Evolutionary conservation across 2,888 invertebrate species (phyloP), one percentile per base, ranked within the genome.

Genomic region (Habroteleia sp.): DNA sequence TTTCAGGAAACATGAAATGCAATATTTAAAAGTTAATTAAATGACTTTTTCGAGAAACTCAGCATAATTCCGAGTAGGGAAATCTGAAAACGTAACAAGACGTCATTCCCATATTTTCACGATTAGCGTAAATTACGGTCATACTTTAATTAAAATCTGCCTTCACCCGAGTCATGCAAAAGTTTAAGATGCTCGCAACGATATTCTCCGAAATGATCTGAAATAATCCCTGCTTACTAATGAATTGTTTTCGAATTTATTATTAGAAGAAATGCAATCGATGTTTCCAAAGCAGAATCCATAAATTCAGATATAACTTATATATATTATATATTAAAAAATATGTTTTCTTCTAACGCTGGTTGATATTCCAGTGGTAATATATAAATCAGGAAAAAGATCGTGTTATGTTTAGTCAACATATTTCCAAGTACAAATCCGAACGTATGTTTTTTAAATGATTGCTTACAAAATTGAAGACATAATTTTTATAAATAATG

Each of bases 91-190:
- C 60, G 62, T 71, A 62, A 58, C 58, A 63, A 69, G 63, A 35
- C 48, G 54, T 58, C 27, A 46, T 39, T 48, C 52, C 39, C 63
- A 33, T 35, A 48, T 52, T 65, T 76, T 58, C 62, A 60, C 68
- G 76, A 77, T 77, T 76, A 74, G 48, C 74, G 74, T 77, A 79
- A 77, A 72, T 77, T 77, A 77, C 52, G 50, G 42, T 52, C 60
- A 50, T 35, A 60, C 74, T 77, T 79, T 77, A 78, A 78, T 79
- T 78, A 77, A 77, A 76, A 63, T 56, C 46, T 48, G 41, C 29
- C 35, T 54, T 42, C 37, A 14, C 17, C 8, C 17, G 27, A 13
- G 10, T 3, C 6, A 13, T n/a, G 31, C 2, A 17, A 46, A 29
- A 46, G 8, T 46, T 46, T 8, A 46, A 16, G 31, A 10, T 16